Conservation (phyloP, 2,888 invertebrate genomes). For the Drosophila pegasa region DNA sequence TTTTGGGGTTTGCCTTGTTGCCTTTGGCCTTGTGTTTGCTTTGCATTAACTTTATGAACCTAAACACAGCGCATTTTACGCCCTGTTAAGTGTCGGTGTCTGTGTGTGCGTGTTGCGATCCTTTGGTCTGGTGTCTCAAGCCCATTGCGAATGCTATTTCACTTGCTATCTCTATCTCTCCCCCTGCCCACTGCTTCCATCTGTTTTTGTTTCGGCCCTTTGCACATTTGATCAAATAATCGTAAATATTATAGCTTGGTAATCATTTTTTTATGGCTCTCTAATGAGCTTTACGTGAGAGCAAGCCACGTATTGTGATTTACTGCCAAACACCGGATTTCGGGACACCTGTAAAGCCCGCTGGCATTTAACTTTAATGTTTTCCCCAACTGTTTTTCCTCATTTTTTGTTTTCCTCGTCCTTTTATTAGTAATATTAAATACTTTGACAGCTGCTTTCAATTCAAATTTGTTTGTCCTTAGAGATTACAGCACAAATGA, state of each 20-base stretch:
- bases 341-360: constrained; percentile 1
- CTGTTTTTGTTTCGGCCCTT: constrained; percentile 5
- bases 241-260: constrained; percentile 73
- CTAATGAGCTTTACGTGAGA: constrained; percentile 75
- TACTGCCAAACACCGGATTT: constrained; percentile 20
- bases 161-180: not conserved
- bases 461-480: not conserved
- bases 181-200: not conserved
- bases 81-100: constrained; percentile 34
- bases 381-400: not conserved
- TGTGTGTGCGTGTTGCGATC: constrained; percentile 25
- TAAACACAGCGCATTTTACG: constrained; percentile 58
- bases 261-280: constrained; percentile 73
- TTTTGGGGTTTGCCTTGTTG: constrained; percentile 12
- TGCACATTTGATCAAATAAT: constrained; percentile 74
- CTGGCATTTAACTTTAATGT: not conserved
- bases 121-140: constrained; percentile 33
- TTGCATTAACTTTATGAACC: constrained; percentile 75
- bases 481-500: no score
- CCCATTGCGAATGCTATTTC: constrained; percentile 5
- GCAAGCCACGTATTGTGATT: constrained; percentile 67
- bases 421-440: not conserved
- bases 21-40: constrained; percentile 46
- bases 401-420: not conserved
- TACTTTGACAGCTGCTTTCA: not conserved